A percentile compares a stretch with the other conserved stretches of the same genome.
These are phyloP conservation scores for Syncerus caffer DNA, from an alignment of 2,797 vertebrate species.

Conservation along the genomic window DNA sequence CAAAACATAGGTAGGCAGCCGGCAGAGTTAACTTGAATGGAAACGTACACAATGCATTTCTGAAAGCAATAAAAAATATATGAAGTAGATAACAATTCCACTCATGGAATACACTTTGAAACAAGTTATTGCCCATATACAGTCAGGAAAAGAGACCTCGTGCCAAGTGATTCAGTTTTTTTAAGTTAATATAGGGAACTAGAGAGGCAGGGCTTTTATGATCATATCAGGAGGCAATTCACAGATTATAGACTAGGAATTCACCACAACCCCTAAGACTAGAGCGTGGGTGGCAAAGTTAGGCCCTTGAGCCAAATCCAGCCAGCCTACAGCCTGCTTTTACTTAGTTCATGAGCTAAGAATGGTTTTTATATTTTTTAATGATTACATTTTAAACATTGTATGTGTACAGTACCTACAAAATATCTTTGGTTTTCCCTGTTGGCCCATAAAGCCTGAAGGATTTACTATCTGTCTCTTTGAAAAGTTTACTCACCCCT, in stretches of 20 bases:
- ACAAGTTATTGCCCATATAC: background rate
- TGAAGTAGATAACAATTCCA: background rate
- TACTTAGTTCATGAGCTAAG: background rate
- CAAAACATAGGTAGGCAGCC: background rate
- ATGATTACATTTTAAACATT: background rate
- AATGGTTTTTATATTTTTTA: background rate
- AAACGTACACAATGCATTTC: background rate
- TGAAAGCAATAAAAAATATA: background rate
- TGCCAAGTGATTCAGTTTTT: background rate
- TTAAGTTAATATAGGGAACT: background rate
- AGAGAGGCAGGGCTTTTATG: background rate
- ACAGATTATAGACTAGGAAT: background rate
- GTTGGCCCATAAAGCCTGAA: background rate
- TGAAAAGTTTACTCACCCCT: background rate
- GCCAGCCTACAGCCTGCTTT: background rate
- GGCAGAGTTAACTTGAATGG: background rate
- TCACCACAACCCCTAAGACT: background rate
- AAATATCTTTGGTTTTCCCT: background rate
- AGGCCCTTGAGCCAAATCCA: background rate
- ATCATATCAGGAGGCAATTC: background rate
- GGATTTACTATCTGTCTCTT: background rate
- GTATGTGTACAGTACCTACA: background rate
- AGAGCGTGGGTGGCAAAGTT: background rate
- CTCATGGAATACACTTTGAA: background rate
- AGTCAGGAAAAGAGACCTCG: background rate